A percentile compares a stretch with the other conserved stretches of the same genome.
Evolutionary conservation across 2,888 invertebrate genomes (phyloP).

Genomic region (Yponomeuta malinellus): DNA sequence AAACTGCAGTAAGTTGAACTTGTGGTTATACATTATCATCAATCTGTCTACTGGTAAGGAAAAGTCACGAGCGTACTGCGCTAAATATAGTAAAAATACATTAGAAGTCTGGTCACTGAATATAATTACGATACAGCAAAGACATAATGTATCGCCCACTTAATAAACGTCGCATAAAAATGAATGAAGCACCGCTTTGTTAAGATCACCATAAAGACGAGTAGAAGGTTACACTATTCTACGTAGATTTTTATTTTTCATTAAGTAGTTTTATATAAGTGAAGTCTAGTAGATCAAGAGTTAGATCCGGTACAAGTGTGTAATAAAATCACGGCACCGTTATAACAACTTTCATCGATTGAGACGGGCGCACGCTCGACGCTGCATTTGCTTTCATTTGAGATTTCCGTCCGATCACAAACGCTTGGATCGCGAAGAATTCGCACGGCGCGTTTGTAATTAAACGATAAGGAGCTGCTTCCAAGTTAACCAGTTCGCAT

Average conservation of each 20-base stretch:
- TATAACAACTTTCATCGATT: slow-evolving; percentile 2
- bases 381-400: slow-evolving; percentile 10
- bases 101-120: background rate
- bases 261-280: background rate
- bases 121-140: background rate
- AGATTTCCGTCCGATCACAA: background rate
- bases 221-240: background rate
- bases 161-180: background rate
- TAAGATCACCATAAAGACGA: background rate
- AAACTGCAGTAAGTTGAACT: slow-evolving; percentile 77
- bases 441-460: slow-evolving; percentile 8
- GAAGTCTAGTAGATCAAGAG: background rate
- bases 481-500: background rate
- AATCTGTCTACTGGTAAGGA: background rate
- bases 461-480: background rate
- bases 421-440: slow-evolving; percentile 2
- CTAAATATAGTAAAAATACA: background rate
- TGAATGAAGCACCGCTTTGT: background rate
- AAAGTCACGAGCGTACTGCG: background rate
- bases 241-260: background rate
- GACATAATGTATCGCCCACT: slow-evolving; percentile 2
- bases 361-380: background rate
- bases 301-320: background rate
- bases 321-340: background rate
- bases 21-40: background rate